Conservation (phyloP, 2,113 vertebrate genomes). For the Micromys minutus region DNA sequence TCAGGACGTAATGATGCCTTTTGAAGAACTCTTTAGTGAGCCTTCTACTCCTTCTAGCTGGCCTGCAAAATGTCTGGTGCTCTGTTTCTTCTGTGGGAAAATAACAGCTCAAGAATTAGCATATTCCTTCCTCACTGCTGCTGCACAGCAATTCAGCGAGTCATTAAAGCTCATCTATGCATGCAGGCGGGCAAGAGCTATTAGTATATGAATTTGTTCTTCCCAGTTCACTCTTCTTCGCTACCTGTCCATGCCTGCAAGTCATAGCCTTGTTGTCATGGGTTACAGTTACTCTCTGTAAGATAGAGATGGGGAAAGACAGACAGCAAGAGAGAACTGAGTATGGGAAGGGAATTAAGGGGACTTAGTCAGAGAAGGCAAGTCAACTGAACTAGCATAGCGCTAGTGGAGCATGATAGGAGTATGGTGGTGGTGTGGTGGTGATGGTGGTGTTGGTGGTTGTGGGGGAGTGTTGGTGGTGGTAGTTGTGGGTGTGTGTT, state of each 20-base stretch:
- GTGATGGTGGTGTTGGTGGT: too few species aligned
- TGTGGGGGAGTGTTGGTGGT: background rate
- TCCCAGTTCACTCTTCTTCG: background rate
- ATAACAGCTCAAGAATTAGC: background rate
- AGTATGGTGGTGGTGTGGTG: too few species aligned
- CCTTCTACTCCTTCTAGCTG: background rate
- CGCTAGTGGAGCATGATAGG: background rate
- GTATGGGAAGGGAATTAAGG: background rate
- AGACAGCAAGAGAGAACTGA: background rate
- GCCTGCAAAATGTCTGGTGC: constrained; percentile 45
- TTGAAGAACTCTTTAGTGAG: background rate
- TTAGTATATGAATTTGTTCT: background rate
- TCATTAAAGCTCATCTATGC: background rate
- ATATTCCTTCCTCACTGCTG: background rate
- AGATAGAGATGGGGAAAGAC: background rate
- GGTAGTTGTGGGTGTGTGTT: background rate
- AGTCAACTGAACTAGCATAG: background rate
- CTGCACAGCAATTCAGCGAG: background rate
- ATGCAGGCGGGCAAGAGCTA: background rate
- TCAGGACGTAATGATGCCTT: background rate
- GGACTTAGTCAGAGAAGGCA: background rate
- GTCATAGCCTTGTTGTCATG: background rate
- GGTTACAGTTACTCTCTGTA: background rate
- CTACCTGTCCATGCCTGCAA: background rate
- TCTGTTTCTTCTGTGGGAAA: constrained; percentile 1